phyloP scores from a whole-genome alignment of 1,140 invertebrate species.

The Stegodyphus dumicola region DNA sequence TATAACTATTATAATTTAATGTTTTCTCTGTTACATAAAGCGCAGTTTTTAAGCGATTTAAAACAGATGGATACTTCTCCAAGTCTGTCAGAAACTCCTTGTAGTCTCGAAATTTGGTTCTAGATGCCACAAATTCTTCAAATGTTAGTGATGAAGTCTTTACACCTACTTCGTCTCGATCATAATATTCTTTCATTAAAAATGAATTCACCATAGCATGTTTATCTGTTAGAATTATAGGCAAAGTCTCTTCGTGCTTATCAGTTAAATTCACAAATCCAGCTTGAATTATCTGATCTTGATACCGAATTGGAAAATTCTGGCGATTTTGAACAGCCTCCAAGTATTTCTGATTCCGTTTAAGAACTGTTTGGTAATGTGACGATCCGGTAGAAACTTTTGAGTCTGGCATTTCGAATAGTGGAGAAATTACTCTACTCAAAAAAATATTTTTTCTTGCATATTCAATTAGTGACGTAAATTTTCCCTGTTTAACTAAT shows the following conservation, averaged over 20 bases:
- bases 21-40: conserved; percentile 43
- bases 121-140: background rate
- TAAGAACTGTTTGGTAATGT: conserved; percentile 14
- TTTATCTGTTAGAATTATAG: conserved; percentile 9
- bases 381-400: conserved; percentile 20
- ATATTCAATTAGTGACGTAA: conserved; percentile 1
- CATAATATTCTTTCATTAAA: conserved; percentile 27
- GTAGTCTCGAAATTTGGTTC: conserved; percentile 28
- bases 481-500: background rate
- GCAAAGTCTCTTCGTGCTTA: conserved; percentile 8
- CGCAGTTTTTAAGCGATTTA: conserved; percentile 12
- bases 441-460: conserved; percentile 46
- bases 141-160: conserved; percentile 13
- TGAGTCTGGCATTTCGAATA: conserved; percentile 32
- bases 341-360: conserved; percentile 25
- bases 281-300: conserved; percentile 12
- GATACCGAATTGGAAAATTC: background rate
- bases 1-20: conserved; percentile 37
- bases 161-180: conserved; percentile 6
- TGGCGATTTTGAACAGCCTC: background rate
- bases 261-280: background rate
- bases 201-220: conserved; percentile 3
- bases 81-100: conserved; percentile 25
- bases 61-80: background rate
- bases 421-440: conserved; percentile 15